phyloP scores from a whole-genome alignment of 2,888 invertebrate species.

The Ophonus ardosiacus region DNA sequence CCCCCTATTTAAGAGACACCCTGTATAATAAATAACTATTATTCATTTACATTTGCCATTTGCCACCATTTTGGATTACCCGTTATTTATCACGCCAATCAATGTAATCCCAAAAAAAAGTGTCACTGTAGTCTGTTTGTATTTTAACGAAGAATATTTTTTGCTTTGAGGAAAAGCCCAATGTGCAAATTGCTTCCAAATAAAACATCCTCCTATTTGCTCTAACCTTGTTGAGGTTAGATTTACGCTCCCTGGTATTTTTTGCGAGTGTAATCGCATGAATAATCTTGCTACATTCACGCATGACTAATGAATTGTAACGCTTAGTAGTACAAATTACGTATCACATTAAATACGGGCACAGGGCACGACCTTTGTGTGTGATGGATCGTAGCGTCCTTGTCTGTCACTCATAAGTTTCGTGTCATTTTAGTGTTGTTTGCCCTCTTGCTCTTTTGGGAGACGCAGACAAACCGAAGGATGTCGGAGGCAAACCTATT shows the following conservation, averaged over 20 bases:
- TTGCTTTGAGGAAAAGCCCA: neutral
- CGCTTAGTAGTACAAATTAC: slow-evolving; percentile 56
- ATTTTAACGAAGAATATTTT: neutral
- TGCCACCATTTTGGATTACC: no score
- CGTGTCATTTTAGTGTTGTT: slow-evolving; percentile 34
- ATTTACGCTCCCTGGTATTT: slow-evolving; percentile 10
- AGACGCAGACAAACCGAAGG: slow-evolving; percentile 3
- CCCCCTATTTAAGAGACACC: no score
- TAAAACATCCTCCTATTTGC: neutral
- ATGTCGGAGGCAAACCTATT: slow-evolving; percentile 51
- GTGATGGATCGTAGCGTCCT: slow-evolving; percentile 36
- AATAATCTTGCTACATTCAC: slow-evolving; percentile 43
- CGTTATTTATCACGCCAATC: no score
- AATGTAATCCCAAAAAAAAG: no score
- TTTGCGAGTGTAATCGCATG: slow-evolving; percentile 22
- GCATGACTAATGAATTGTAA: slow-evolving; percentile 60
- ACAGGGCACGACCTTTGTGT: slow-evolving; percentile 35
- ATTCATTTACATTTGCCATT: no score
- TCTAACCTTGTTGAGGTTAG: slow-evolving; percentile 3
- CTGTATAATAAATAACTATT: no score
- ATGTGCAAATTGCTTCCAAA: neutral
- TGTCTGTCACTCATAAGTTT: slow-evolving; percentile 53
- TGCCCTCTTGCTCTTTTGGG: neutral
- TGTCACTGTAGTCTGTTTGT: no score
- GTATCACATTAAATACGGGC: slow-evolving; percentile 49